These are phyloP conservation scores for Pollenia griseotomentosa DNA, from an alignment of 2,888 invertebrate species.

Conservation along the genomic window DNA sequence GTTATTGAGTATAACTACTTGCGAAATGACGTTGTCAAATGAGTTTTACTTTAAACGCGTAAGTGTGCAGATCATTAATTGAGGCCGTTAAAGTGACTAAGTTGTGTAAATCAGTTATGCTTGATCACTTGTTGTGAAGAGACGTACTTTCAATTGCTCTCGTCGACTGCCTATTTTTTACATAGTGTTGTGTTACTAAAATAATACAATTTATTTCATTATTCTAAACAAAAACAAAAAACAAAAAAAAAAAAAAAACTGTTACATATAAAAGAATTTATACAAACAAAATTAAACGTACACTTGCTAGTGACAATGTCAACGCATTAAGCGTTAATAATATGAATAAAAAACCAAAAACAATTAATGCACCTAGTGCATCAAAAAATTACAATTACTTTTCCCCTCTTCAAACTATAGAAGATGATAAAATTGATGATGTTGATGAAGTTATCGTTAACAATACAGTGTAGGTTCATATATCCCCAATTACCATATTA, in stretches of 20 bases:
- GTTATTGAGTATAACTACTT: no score
- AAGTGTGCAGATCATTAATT: no score
- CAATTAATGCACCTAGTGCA: conserved; percentile 16
- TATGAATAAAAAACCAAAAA: conserved; percentile 32
- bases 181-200: background rate
- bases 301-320: conserved; percentile 18
- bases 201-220: background rate
- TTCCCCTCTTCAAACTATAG: background rate
- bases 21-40: no score
- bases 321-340: conserved; percentile 24
- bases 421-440: background rate
- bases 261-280: conserved; percentile 13
- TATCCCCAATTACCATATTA: conserved; percentile 2
- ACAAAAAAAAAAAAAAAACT: background rate
- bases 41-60: no score
- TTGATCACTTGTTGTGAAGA: background rate
- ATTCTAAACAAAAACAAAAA: conserved; percentile 9
- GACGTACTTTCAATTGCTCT: background rate
- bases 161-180: background rate
- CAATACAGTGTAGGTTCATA: background rate
- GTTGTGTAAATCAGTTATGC: no score
- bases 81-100: no score
- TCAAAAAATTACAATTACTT: background rate
- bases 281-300: conserved; percentile 25
- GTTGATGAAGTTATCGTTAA: conserved; percentile 4